Evolutionary conservation across 2,888 invertebrate genomes (phyloP).

Genomic region (Microctonus hyperodae): DNA sequence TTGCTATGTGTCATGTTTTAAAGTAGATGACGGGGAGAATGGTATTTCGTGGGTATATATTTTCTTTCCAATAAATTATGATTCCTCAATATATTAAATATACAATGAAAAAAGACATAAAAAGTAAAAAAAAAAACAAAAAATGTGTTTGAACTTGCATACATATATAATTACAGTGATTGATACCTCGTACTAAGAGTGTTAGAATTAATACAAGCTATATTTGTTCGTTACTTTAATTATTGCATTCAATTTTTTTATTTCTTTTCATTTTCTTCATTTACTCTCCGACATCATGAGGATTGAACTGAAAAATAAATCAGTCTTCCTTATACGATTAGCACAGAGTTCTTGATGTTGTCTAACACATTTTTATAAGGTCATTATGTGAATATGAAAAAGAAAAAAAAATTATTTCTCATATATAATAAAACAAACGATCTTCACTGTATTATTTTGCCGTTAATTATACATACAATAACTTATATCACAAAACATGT

Average conservation of each 20-base stretch:
- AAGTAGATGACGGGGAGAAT: background rate
- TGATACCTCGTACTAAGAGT: background rate
- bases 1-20: slow-evolving; percentile 37
- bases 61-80: background rate
- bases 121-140: background rate
- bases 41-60: background rate
- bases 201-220: background rate
- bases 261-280: background rate
- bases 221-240: background rate
- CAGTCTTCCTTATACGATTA: background rate
- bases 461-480: background rate
- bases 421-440: background rate
- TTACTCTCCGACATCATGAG: background rate
- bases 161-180: background rate
- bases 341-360: background rate
- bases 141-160: background rate
- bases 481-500: background rate
- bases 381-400: background rate
- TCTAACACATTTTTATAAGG: background rate
- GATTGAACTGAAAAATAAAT: background rate
- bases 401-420: background rate
- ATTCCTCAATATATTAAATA: background rate
- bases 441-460: background rate
- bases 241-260: background rate
- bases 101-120: background rate